These are phyloP conservation scores for Tauraco erythrolophus DNA, from an alignment of 2,113 vertebrate species.

Conservation along the genomic window DNA sequence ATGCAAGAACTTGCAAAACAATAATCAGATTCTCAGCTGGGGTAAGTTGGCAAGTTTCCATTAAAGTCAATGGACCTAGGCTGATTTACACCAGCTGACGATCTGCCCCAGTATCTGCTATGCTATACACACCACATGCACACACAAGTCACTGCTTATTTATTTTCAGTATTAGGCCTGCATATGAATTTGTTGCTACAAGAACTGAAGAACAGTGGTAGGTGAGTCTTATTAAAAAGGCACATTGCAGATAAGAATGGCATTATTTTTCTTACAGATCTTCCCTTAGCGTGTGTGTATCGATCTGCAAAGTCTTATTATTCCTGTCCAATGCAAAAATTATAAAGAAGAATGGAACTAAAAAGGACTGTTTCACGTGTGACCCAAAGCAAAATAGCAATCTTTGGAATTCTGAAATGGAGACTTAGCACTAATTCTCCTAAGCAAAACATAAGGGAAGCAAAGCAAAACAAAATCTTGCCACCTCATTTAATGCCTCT, in stretches of 20 bases:
- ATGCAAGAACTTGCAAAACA: conserved; percentile 69
- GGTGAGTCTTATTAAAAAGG: neutral
- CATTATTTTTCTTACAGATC: neutral
- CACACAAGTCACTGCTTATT: neutral
- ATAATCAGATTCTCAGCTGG: conserved; percentile 72
- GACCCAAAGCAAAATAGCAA: neutral
- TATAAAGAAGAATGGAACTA: neutral
- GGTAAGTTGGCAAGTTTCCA: conserved; percentile 69
- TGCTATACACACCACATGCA: neutral
- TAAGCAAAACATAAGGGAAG: neutral
- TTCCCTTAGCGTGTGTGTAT: neutral
- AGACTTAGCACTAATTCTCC: neutral
- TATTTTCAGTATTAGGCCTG: conserved; percentile 25
- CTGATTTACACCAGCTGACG: conserved; percentile 70
- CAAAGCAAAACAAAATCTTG: neutral
- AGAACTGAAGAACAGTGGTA: neutral
- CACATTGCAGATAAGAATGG: neutral
- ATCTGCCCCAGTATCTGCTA: conserved; percentile 60
- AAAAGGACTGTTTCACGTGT: neutral
- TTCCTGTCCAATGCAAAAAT: neutral
- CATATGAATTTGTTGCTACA: conserved; percentile 3
- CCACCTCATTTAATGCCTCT: neutral
- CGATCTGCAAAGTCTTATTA: neutral
- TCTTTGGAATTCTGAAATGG: neutral
- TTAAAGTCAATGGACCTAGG: conserved; percentile 69